Conservation (phyloP, 64 coral and sea anemone genomes). For the Montipora efflorescens region DNA sequence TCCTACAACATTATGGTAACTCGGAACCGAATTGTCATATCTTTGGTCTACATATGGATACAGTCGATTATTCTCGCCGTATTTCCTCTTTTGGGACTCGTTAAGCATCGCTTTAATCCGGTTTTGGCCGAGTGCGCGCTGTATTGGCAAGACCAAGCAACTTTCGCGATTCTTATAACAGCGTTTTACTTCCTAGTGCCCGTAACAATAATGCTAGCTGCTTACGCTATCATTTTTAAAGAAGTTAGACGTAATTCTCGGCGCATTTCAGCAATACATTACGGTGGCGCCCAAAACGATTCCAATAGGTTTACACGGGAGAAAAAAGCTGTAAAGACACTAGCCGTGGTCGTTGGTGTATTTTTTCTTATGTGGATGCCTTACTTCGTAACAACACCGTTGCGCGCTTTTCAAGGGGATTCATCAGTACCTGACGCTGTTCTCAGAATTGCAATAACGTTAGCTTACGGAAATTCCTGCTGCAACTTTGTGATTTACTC, state of each 20-base stretch:
- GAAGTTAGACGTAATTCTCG: constrained; percentile 80
- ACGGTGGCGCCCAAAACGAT: background rate
- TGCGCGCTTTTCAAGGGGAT: constrained; percentile 66
- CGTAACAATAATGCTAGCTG: constrained; percentile 69
- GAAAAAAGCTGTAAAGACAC: constrained; percentile 80
- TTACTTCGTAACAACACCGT: constrained; percentile 78
- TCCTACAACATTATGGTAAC: constrained; percentile 77
- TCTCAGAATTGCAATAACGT: constrained; percentile 60
- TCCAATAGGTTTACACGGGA: constrained; percentile 72
- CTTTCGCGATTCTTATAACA: constrained; percentile 61
- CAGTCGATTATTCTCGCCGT: constrained; percentile 69
- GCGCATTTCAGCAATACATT: constrained; percentile 43
- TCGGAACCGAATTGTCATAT: constrained; percentile 37
- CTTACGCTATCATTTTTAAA: constrained; percentile 79
- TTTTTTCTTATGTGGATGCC: constrained; percentile 95
- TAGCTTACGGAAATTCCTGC: constrained; percentile 84
- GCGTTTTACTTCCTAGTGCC: constrained; percentile 82
- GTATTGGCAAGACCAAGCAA: constrained; percentile 73
- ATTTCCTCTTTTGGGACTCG: constrained; percentile 65
- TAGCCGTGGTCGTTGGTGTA: constrained; percentile 86
- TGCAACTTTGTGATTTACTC: constrained; percentile 95
- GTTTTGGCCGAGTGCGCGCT: constrained; percentile 76
- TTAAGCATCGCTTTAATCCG: constrained; percentile 74
- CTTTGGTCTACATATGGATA: constrained; percentile 76
- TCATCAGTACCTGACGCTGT: constrained; percentile 14